Percentiles rank a stretch among this genome's conserved stretches.
These are phyloP conservation scores for Synergus laeviventris DNA, from an alignment of 2,888 invertebrate species.

Conservation along the genomic window DNA sequence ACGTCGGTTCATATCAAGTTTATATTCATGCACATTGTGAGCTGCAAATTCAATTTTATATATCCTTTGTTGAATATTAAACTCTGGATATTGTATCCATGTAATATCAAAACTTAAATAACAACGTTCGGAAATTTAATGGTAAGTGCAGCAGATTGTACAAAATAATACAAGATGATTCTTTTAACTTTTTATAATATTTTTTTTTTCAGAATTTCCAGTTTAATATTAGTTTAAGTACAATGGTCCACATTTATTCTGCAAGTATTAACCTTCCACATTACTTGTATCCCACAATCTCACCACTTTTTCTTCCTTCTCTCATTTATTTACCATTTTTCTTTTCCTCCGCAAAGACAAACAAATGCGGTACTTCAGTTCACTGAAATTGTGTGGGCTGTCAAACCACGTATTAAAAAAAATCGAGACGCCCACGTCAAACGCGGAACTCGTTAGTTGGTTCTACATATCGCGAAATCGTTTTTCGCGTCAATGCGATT, in stretches of 20 bases:
- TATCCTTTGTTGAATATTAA: background rate
- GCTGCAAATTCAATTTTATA: background rate
- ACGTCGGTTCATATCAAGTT: background rate
- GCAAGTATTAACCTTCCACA: background rate
- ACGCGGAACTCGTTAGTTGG: background rate
- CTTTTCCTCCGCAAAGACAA: slow-evolving; percentile 1
- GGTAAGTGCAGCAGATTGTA: no score
- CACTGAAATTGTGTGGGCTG: slow-evolving; percentile 7
- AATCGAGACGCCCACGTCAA: background rate
- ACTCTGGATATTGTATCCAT: background rate
- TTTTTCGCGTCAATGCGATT: slow-evolving; percentile 7
- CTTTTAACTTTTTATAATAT: no score
- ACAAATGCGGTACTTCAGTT: background rate
- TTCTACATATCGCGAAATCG: background rate
- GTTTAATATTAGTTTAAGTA: background rate
- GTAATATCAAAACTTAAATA: background rate
- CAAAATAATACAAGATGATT: no score
- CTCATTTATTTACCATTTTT: background rate
- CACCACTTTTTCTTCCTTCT: background rate
- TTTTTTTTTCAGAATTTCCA: no score
- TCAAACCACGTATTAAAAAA: background rate
- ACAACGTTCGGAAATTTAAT: no score
- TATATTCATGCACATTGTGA: background rate
- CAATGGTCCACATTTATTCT: background rate
- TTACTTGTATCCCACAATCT: background rate